Evolutionary conservation across 2,888 invertebrate genomes (phyloP), one percentile per base, ranked within the genome.

Genomic region (Ptycholaimellus sp.): DNA sequence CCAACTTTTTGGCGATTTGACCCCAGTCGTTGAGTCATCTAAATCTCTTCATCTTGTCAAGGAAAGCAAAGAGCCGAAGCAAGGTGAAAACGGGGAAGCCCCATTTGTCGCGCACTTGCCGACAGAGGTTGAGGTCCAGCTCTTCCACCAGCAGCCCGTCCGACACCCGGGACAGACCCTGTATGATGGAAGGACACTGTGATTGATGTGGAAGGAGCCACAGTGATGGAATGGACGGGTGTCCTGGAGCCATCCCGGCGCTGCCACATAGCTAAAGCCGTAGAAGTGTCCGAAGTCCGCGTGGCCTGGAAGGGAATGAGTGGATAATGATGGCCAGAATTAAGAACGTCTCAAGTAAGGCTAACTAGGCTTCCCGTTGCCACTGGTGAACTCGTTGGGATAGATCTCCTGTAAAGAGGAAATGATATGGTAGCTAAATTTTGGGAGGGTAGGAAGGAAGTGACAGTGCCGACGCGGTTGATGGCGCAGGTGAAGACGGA

Each of bases 41-140:
- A 57, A 35, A 65, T 62, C 44, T 7, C 16, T 18, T 22, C 17
- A 16, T 30, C 6, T 18, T 13, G n/a, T n/a, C n/a, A n/a, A n/a
- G n/a, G n/a, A n/a, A n/a, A n/a, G n/a, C n/a, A n/a, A n/a, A n/a
- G n/a, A n/a, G n/a, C 14, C n/a, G 19, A 29, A 14, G 9, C 25
- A 22, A 11, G 21, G 14, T 2, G 20, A 33, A 7, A 20, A 20
- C n/a, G 28, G 14, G 3, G 59, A 90, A 85, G 39, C 81, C 76
- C 87, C 87, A 93, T 46, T 70, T 68, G 56, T 96, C 93, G 59
- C 75, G 80, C 1, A 77, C 69, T 66, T 96, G 93, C 28, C 87
- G 70, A 56, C 83, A 85, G 37, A 87, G 62, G 62, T 96, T 96
- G 42, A 96, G 67, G 63, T 96, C 90, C 47, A 90, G 52, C 62